Evolutionary conservation across 2,797 vertebrate species (phyloP).

Genomic region (Decapterus maruadsi): DNA sequence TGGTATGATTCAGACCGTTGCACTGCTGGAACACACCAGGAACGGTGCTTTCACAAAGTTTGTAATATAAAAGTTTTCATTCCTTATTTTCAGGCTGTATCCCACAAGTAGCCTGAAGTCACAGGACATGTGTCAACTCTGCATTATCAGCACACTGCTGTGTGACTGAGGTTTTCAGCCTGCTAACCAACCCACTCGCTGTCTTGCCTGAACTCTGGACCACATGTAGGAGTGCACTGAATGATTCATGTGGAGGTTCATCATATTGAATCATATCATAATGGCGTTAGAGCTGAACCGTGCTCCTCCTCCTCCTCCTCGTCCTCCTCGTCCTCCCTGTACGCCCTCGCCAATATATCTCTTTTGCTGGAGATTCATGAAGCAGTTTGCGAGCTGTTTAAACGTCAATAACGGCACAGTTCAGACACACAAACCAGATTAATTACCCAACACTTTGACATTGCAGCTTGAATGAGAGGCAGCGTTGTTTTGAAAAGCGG

Average conservation of each 20-base stretch:
- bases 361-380: constrained; percentile 38
- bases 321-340: not conserved
- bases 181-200: constrained; percentile 10
- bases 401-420: constrained; percentile 47
- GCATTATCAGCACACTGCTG: not conserved
- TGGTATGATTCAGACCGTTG: not conserved
- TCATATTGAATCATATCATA: constrained; percentile 55
- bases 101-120: not conserved
- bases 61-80: not conserved
- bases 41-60: not conserved
- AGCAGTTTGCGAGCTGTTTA: constrained; percentile 45
- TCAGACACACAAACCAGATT: constrained; percentile 38
- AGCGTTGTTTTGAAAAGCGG: constrained; percentile 28
- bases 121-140: not conserved
- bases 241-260: constrained; percentile 60
- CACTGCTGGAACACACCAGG: not conserved
- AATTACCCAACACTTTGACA: constrained; percentile 15
- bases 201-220: constrained; percentile 26
- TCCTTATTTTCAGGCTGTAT: not conserved
- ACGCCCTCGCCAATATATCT: constrained; percentile 8
- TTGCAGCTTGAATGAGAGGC: constrained; percentile 25
- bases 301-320: no score
- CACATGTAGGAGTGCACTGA: constrained; percentile 44
- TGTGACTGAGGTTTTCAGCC: constrained; percentile 2
- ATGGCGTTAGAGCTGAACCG: constrained; percentile 29